Evolutionary conservation across 2,113 vertebrate genomes (phyloP).

Genomic region (Laticauda colubrina): DNA sequence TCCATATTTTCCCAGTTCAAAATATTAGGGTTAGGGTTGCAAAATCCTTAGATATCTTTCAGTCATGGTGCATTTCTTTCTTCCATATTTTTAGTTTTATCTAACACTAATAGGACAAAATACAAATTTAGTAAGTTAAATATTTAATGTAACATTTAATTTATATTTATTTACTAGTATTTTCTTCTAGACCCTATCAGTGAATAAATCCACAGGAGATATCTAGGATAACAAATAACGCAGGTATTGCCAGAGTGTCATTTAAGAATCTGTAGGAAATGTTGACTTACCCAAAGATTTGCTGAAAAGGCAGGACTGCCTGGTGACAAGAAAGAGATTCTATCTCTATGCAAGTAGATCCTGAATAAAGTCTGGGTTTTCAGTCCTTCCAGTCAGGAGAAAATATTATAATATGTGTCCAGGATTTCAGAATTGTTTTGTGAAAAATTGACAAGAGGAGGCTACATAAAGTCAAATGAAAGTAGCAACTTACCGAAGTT

Average conservation of each 20-base stretch:
- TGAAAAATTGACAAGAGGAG: not conserved
- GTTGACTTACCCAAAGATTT: not conserved
- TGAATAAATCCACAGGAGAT: not conserved
- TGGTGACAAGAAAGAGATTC: not conserved
- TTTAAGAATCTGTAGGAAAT: not conserved
- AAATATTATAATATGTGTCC: not conserved
- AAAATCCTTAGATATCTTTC: not conserved
- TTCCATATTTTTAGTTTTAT: not conserved
- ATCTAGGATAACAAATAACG: not conserved
- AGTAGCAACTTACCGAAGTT: slow-evolving; percentile 88
- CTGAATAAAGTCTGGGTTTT: not conserved
- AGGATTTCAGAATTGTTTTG: not conserved
- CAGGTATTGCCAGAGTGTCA: not conserved
- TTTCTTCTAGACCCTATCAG: not conserved
- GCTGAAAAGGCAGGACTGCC: not conserved
- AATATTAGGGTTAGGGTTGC: not conserved
- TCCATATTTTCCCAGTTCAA: not conserved
- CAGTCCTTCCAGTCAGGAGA: not conserved
- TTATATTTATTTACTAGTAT: not conserved
- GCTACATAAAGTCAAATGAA: not conserved
- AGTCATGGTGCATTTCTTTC: not conserved
- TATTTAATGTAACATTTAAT: slow-evolving; percentile 1
- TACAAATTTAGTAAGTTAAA: not conserved
- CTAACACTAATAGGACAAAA: not conserved
- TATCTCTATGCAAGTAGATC: not conserved